Conservation (phyloP, 2,888 invertebrate species). For the Habroteleia sp. region DNA sequence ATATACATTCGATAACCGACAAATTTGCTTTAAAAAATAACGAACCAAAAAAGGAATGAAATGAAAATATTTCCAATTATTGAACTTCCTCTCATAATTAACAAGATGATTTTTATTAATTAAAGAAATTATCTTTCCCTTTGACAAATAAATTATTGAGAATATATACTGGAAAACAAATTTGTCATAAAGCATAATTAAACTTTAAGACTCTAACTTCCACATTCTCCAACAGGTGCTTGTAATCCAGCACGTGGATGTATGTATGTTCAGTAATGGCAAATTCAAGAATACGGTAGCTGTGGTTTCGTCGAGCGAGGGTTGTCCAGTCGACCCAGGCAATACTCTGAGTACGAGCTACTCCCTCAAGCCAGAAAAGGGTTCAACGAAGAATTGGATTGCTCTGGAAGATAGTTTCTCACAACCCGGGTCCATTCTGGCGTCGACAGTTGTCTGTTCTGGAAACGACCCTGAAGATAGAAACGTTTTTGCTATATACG, state of each 20-base stretch:
- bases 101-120: no score
- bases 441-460: conserved; percentile 83
- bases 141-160: no score
- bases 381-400: conserved; percentile 94
- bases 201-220: conserved; percentile 3
- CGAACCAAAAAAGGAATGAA: no score
- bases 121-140: no score
- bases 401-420: conserved; percentile 90
- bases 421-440: conserved; percentile 82
- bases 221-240: conserved; percentile 84
- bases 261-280: conserved; percentile 97
- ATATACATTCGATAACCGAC: no score
- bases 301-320: conserved; percentile 83
- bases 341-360: conserved; percentile 85
- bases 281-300: conserved; percentile 97
- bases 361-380: conserved; percentile 86
- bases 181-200: no score
- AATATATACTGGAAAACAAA: no score
- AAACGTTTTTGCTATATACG: conserved; percentile 94
- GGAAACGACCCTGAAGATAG: conserved; percentile 86
- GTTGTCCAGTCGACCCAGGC: conserved; percentile 86
- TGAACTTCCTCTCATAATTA: no score
- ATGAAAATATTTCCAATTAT: no score
- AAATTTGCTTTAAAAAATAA: no score
- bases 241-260: conserved; percentile 94